Base-by-base conservation (phyloP, 2,113 vertebrate genomes). In the Sardina pilchardus region DNA sequence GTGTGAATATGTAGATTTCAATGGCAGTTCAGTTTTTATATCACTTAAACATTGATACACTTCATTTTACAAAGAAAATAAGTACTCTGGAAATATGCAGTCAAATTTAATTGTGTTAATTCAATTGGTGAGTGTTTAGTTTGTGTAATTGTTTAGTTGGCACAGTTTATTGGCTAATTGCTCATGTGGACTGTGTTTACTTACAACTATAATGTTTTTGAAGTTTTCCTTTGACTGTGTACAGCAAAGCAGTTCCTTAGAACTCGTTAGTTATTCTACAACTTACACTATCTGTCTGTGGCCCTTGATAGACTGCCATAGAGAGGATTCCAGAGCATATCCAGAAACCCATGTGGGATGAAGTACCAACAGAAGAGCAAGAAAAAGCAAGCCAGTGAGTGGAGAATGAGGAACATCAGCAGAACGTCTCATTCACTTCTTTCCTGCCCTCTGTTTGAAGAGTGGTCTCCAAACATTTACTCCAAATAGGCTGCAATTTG, bases 271-370 rank as follows among this genome's bases (percentile, higher is more conserved):
- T 30, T n/a, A 1, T 10, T 67, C 63, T 67, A 67, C 63, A 67
- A 30, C 6, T 26, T 26, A 17, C 30, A 12, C n/a, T 63, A 26
- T 26, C 26, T 30, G n/a, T 67, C 26, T 67, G 63, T 82, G 34
- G 90, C 82, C 5, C 81, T n/a, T n/a, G n/a, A 16, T 53, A 99
- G 98, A 97, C 94, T 19, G 91, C 92, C 82, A 93, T 99, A 89
- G 96, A 98, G 91, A 96, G 93, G 86, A 90, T 99, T 93, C 98
- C 98, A 43, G 96, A 97, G 43, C 97, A 99, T 89, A 97, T 99
- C 90, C 94, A 89, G 83, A 84, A 96, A 56, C 97, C 98, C 17
- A 89, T 99, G 87, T 99, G 98, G 97, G 92, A 96, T n/a, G 92
- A 92, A 0, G 86, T 93, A 47, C 88, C 91, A 56, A 81, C 81